Evolutionary conservation across 1,140 invertebrate genomes (phyloP).

Genomic region (Zaprionus vittiger): DNA sequence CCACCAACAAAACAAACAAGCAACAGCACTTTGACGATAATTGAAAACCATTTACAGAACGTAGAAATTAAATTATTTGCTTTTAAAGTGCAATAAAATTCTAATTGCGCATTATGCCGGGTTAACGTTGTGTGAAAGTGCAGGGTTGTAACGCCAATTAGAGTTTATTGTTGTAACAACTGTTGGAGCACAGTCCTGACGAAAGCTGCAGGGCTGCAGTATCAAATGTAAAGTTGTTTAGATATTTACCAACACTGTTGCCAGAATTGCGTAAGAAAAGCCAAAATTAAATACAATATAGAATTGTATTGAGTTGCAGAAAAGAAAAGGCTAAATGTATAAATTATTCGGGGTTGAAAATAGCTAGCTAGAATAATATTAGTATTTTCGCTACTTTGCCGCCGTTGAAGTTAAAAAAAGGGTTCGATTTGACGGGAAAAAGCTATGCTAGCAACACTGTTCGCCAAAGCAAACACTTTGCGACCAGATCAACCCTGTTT

Average conservation of each 20-base stretch:
- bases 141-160: conserved; percentile 5
- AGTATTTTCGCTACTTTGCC: no score
- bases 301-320: no score
- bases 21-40: neutral
- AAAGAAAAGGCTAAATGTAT: no score
- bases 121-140: neutral
- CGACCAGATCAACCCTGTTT: neutral
- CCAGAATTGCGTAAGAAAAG: no score
- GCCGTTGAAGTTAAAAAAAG: no score
- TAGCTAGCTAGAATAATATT: no score
- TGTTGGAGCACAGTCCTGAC: neutral
- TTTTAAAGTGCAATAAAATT: conserved; percentile 6
- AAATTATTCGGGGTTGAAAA: no score
- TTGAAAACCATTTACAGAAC: conserved; percentile 1
- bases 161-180: neutral
- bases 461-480: neutral
- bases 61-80: neutral
- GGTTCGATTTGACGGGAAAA: neutral
- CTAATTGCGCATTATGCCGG: neutral
- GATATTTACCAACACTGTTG: no score
- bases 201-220: neutral
- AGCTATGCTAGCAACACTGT: no score
- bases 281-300: no score
- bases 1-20: neutral
- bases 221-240: neutral